Evolutionary conservation across 2,113 vertebrate genomes (phyloP), one percentile per base, ranked within the genome.

Genomic region (Eudyptes chrysolophus): DNA sequence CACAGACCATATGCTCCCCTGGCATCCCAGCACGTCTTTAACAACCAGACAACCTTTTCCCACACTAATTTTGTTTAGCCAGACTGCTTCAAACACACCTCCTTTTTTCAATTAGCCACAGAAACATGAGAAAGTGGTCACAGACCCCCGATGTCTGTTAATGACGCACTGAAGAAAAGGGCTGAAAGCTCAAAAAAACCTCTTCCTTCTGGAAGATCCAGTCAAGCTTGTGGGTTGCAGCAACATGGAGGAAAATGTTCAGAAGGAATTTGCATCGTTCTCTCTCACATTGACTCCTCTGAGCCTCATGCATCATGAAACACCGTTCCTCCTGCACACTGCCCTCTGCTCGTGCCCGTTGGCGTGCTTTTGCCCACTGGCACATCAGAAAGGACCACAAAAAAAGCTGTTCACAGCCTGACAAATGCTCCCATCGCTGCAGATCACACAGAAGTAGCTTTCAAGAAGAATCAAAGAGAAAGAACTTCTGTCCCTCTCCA

Each of bases 1-100:
- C 94, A 87, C 60, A 13, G 60, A 78, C 95, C 95, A 96, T 89
- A 90, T 95, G 94, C 96, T 96, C 79, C 78, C 75, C 90, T 21
- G 85, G 92, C 92, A 95, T 60, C 95, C 86, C 96, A 82, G 34
- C 90, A 81, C 22, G 12, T 32, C 88, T 90, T 42, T 26, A 65
- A 90, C 90, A 80, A 92, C 54, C 90, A 61, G 8, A 60, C 90
- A 57, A 76, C 66, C 95, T 86, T 88, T 86, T 96, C 94, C 90
- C 95, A 96, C 94, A 52, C 85, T 64, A 0, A 3, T 72, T 88
- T 90, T 48, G 88, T 92, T 90, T 29, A 57, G 87, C 70, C 92
- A 85, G 92, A 40, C 93, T 82, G 96, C 89, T 92, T 54, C 96
- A 55, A 93, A 72, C 87, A 76, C 87, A 92, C 78, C 87, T 94